Base-by-base conservation (phyloP, 2,888 invertebrate species). In the Coelopa pilipes region DNA sequence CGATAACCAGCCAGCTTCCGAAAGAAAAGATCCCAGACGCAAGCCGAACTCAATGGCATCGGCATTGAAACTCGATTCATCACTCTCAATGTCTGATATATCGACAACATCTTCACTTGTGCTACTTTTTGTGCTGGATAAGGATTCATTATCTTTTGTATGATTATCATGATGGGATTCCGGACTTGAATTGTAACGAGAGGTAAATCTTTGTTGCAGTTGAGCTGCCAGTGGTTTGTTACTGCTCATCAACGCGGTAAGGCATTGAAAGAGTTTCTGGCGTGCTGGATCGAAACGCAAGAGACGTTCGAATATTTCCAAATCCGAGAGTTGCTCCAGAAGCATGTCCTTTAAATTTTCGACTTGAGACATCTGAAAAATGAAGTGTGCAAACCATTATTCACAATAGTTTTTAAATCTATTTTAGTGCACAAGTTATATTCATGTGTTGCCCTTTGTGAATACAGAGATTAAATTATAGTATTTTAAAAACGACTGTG, bases 1-100 rank as follows among this genome's bases (percentile, higher is more conserved):
- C 77, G 89, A 89, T 85, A 93, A 93, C 94, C 96, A 96, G 0
- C 96, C 96, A 0, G 95, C 94, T 84, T 97, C 97, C 84, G 93
- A 93, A 5, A 97, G 90, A 88, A 97, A 97, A 76, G 91, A 91
- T 74, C 94, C 94, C 89, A 89, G 65, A 53, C 86, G 82, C 70
- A 87, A 74, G 12, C 87, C 88, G 76, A 86, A 82, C 76, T 86
- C 86, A 45, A 87, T 83, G 24, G 77, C 79, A 67, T 81, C 79
- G 74, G 80, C 76, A 47, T 79, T 80, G 70, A 82, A 81, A 70
- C 55, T 60, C 53, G 21, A 21, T 57, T 50, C 47, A 59, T 69
- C 63, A 19, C 34, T 17, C 15, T 70, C 59, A 45, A 59, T 17
- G 74, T 50, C 62, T 15, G 57, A 21, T 13, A 57, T 21, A 19